Evolutionary conservation across 2,888 invertebrate species (phyloP), one percentile per base, ranked within the genome.

Genomic region (Pterobdella sp.): DNA sequence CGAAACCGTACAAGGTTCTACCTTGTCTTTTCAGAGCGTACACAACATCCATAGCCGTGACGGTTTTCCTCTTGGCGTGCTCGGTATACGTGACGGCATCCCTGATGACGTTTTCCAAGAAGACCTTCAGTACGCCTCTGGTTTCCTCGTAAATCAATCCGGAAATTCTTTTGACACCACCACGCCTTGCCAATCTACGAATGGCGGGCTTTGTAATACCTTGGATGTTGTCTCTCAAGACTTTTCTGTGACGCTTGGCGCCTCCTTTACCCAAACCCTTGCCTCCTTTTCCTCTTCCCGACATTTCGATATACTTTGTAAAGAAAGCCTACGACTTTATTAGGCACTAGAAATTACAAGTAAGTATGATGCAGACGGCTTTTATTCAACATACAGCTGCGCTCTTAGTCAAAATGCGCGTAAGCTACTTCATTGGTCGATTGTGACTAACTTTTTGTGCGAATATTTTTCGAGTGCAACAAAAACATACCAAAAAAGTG

Each of bases 241-340:
- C 90, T 83, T 91, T 92, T 75, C 91, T 64, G 52, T 91, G 91
- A 78, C 91, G 89, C 83, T 91, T 91, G 52, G 91, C 91, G 75
- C 90, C 90, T 78, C 90, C 90, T 84, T 91, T 90, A 73, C 90
- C 90, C 73, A 90, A 85, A 76, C 90, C 90, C 85, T 90, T 90
- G 73, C 89, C 89, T 81, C 90, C 90, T 87, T 90, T 90, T 75
- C 90, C 90, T 75, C 90, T 89, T 76, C 90, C 90, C 82, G 90
- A 89, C 90, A 71, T 71, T 69, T 69, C n/a, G n/a, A n/a, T n/a
- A n/a, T n/a, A n/a, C n/a, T n/a, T n/a, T n/a, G n/a, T n/a, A n/a
- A n/a, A n/a, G n/a, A n/a, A n/a, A n/a, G n/a, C n/a, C n/a, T n/a
- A n/a, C n/a, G n/a, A n/a, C n/a, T n/a, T n/a, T n/a, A n/a, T n/a